Base-by-base conservation (phyloP, 2,797 vertebrate species). In the Carapus acus region DNA sequence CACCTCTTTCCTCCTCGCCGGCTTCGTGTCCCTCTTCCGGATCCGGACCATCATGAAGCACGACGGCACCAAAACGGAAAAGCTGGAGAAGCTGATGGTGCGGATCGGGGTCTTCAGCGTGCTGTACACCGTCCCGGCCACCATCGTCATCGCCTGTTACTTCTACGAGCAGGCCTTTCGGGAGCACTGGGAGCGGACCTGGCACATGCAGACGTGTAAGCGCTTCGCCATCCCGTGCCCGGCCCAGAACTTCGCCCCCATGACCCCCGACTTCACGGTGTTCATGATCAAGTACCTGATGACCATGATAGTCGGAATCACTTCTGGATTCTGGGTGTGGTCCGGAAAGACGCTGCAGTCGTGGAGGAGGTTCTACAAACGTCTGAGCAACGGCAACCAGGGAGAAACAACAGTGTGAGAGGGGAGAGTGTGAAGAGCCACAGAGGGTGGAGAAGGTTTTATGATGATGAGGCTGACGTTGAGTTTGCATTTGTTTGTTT, bases 291-390 rank as follows among this genome's bases (percentile, higher is more conserved):
- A 98, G 77, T 99, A 99, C 69, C 89, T 99, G 81, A 99, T 97
- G 94, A 98, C 95, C 84, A 96, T 99, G 94, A 98, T 99, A n/a
- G 96, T 99, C 14, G 96, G 96, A 19, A 99, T 99, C 88, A 98
- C 96, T 0, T 98, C 96, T 0, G 94, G 96, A 33, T 99, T 99
- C 81, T 99, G 96, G 96, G 96, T 99, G 81, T 99, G 96, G 95
- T 98, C 94, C 0, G 95, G 96, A 55, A 99, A 99, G 82, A 99
- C 96, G 5, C 89, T 99, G 29, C 95, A 99, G 68, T 99, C 96
- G 15, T 99, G 96, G 96, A 86, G 94, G 68, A 88, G 91, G 63
- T 99, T 99, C 78, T 99, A 97, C 78, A 93, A 93, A 71, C 90
- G 91, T 83, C 92, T 99, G 18, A 93, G 91, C 83, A 93, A 92